These are phyloP conservation scores for Amia ocellicauda DNA, from an alignment of 2,113 vertebrate species.

Conservation along the genomic window DNA sequence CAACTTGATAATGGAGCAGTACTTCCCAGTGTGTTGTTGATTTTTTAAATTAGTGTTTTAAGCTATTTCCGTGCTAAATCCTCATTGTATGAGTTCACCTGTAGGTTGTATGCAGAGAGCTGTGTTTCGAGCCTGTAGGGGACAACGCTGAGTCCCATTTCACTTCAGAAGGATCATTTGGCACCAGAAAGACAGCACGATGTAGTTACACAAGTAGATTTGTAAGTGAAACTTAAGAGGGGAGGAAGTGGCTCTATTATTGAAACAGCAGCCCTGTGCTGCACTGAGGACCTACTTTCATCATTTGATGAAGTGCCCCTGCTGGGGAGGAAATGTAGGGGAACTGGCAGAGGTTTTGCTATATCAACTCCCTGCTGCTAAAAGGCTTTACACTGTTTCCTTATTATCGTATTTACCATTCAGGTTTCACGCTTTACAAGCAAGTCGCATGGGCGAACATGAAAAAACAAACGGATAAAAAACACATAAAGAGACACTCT, in stretches of 20 bases:
- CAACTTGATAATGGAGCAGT: too few species aligned
- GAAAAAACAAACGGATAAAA: too few species aligned
- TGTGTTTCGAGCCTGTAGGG: too few species aligned
- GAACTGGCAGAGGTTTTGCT: slow-evolving; percentile 83
- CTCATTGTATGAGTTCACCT: too few species aligned
- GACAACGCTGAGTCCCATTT: background rate
- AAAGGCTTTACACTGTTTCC: slow-evolving; percentile 84
- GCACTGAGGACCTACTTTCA: slow-evolving; percentile 62
- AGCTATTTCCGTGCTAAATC: too few species aligned
- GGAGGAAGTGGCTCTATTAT: slow-evolving; percentile 58
- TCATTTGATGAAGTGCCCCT: slow-evolving; percentile 77
- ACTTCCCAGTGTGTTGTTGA: too few species aligned
- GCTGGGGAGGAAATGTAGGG: slow-evolving; percentile 92
- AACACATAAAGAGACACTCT: too few species aligned
- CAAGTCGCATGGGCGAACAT: slow-evolving; percentile 55
- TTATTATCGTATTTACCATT: slow-evolving; percentile 91
- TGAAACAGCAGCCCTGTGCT: slow-evolving; percentile 68
- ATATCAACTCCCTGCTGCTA: slow-evolving; percentile 89
- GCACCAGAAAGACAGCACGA: slow-evolving; percentile 18
- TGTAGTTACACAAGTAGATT: slow-evolving; percentile 42
- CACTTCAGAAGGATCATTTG: slow-evolving; percentile 27
- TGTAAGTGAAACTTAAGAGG: slow-evolving; percentile 27
- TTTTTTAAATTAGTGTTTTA: too few species aligned
- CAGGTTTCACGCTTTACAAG: slow-evolving; percentile 79
- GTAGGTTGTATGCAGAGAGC: too few species aligned